Evolutionary conservation across 2,797 vertebrate species (phyloP), one percentile per base, ranked within the genome.

Genomic region (Crenuchus spilurus): DNA sequence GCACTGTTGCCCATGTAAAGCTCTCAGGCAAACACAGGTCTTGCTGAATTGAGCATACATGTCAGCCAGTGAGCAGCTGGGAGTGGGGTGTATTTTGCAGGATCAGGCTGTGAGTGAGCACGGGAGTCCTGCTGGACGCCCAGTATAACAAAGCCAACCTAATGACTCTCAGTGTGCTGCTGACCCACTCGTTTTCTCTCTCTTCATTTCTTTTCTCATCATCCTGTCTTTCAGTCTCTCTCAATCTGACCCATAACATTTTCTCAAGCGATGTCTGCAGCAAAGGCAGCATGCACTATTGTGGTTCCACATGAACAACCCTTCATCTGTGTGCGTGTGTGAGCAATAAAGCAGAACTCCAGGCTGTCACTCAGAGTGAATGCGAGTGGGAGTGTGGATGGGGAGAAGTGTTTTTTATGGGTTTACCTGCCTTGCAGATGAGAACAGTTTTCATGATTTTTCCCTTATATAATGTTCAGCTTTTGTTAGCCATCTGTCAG

Each of bases 261-360:
- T 33, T 54, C 20, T 54, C 33, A 16, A 49, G 9, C 13, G 42
- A 52, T 71, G 6, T 75, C 33, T 72, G 35, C 44, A 30, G 51
- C 68, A 68, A 67, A 60, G 24, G 46, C 62, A 61, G 49, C 46
- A 48, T 52, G 39, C 54, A 68, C 70, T 60, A 52, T 20, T 6
- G n/a, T 75, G 69, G 48, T 58, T 71, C 49, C 52, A 70, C 66
- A 61, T 65, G 44, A 42, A 49, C 77, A 65, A n/a, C 41, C 61
- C 22, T 31, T 35, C 33, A 28, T 62, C 6, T 31, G 42, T 66
- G 37, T 74, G 66, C 66, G 52, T 63, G 55, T 71, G 58, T 37
- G 48, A 65, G 65, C 42, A 49, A 33, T 62, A 52, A 48, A 74
- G 31, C 41, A 48, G 44, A 44, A 69, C 64, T 48, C 48, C 46